phyloP scores from a whole-genome alignment of 2,888 invertebrate genomes.

The Vannuccia rotundouncinata region DNA sequence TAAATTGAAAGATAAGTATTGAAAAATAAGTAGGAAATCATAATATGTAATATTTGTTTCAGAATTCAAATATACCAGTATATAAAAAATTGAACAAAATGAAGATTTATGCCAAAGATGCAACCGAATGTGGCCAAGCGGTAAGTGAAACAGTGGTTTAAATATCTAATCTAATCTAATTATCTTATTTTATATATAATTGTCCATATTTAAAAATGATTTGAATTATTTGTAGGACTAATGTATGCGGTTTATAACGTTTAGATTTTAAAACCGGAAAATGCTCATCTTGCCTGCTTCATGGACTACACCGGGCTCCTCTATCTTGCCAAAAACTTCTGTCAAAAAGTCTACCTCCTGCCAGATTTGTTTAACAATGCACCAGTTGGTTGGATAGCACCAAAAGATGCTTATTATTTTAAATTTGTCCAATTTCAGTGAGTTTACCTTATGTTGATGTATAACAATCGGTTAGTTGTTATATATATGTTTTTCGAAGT shows the following conservation, averaged over 20 bases:
- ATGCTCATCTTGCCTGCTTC: conserved; percentile 6
- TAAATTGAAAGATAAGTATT: no score
- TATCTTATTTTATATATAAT: no score
- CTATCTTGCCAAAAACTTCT: conserved; percentile 16
- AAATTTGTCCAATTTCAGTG: not conserved
- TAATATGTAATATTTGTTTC: not conserved
- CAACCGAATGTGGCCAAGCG: not conserved
- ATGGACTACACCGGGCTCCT: conserved; percentile 28
- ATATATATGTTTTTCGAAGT: not conserved
- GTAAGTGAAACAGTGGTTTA: not conserved
- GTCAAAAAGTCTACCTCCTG: conserved; percentile 16
- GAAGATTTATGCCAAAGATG: not conserved
- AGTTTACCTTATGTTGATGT: not conserved
- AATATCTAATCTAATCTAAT: no score
- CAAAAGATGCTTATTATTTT: conserved; percentile 3
- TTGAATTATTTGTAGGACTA: no score
- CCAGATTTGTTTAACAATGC: conserved; percentile 11
- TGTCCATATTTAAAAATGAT: no score
- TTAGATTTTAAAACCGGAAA: not conserved
- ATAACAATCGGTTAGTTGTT: not conserved
- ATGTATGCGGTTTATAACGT: no score
- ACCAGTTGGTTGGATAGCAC: not conserved
- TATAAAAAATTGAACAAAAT: not conserved
- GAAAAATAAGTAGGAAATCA: no score
- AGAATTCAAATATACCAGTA: not conserved